These are phyloP conservation scores for Dendrocincla tyrannina DNA, from an alignment of 2,797 vertebrate species.

Conservation along the genomic window DNA sequence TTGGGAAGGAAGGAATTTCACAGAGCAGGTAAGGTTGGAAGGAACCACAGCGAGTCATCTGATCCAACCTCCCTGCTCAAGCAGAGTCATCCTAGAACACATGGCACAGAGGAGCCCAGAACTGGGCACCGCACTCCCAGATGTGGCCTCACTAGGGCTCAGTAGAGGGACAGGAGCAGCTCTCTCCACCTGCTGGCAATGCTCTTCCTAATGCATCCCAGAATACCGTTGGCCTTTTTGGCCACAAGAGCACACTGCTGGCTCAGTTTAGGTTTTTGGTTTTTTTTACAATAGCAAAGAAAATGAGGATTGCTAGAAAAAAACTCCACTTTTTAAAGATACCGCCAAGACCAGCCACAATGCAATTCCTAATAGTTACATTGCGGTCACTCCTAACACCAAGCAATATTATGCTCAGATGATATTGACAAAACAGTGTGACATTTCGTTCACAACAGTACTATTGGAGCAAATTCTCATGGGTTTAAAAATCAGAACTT, in stretches of 20 bases:
- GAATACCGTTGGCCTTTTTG: rapidly evolving
- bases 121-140: not conserved
- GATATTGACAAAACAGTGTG: not conserved
- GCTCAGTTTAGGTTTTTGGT: not conserved
- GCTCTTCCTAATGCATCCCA: not conserved
- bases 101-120: not conserved
- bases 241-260: not conserved
- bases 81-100: not conserved
- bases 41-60: not conserved
- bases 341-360: not conserved
- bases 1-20: not conserved
- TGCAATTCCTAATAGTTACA: not conserved
- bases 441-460: not conserved
- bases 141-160: not conserved
- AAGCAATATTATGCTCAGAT: not conserved
- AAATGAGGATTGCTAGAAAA: not conserved
- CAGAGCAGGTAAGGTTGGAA: not conserved
- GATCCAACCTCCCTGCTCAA: not conserved
- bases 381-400: not conserved
- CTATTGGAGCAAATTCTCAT: not conserved
- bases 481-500: not conserved
- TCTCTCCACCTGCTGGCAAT: rapidly evolving
- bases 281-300: not conserved
- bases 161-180: not conserved
- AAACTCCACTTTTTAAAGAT: not conserved